Percentiles rank a stretch among this genome's conserved stretches.
Conservation (phyloP, 2,113 vertebrate genomes). For the Cololabis saira region DNA sequence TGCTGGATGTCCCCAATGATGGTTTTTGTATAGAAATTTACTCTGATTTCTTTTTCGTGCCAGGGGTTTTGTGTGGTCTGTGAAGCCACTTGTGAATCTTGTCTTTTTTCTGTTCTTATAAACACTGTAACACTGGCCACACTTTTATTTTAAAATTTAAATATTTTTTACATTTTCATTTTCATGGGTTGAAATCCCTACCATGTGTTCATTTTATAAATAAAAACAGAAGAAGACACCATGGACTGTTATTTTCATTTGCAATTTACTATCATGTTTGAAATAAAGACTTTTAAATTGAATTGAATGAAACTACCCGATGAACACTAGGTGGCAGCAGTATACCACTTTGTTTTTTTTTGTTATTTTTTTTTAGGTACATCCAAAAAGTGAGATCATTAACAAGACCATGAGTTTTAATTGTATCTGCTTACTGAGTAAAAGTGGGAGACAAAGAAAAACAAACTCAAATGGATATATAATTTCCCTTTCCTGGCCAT, state of each 20-base stretch:
- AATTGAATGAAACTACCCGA: neutral
- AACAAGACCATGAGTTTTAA: too few relatives aligned
- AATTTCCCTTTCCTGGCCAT: too few relatives aligned
- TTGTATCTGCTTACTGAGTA: too few relatives aligned
- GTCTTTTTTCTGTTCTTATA: slow-evolving; percentile 29
- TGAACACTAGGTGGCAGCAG: slow-evolving; percentile 59
- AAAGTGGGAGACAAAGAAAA: too few relatives aligned
- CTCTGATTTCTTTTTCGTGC: slow-evolving; percentile 2
- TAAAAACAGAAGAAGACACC: slow-evolving; percentile 36
- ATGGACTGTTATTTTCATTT: neutral
- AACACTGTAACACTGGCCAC: slow-evolving; percentile 23
- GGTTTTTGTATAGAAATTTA: slow-evolving; percentile 39
- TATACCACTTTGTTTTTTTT: too few relatives aligned
- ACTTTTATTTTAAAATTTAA: slow-evolving; percentile 46
- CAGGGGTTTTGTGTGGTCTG: slow-evolving; percentile 31
- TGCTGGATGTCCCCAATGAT: neutral
- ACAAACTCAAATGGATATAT: too few relatives aligned
- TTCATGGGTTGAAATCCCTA: slow-evolving; percentile 45
- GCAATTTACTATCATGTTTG: neutral
- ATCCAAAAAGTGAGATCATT: too few relatives aligned
- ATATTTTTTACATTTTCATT: slow-evolving; percentile 54
- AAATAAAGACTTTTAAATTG: too few relatives aligned
- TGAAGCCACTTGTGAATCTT: slow-evolving; percentile 42
- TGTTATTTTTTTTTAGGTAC: too few relatives aligned
- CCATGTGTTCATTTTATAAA: slow-evolving; percentile 66